Evolutionary conservation across 2,797 vertebrate genomes (phyloP).

Genomic region (Catharus ustulatus): DNA sequence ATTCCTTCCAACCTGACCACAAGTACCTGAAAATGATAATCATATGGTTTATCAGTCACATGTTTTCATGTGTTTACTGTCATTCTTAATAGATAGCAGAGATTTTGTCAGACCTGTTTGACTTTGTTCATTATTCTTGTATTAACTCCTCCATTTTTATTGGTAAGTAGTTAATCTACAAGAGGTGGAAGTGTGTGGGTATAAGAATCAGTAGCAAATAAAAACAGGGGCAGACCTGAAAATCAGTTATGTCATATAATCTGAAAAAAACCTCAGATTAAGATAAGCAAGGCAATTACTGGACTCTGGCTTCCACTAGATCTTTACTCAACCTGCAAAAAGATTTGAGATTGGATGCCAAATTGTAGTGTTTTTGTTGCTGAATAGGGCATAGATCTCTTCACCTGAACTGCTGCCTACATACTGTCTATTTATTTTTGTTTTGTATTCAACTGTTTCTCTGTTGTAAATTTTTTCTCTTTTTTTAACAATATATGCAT

Average conservation of each 20-base stretch:
- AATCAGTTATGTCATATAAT: conserved; percentile 11
- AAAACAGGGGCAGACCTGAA: conserved; percentile 3
- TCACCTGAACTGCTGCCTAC: background rate
- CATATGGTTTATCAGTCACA: background rate
- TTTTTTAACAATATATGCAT: background rate
- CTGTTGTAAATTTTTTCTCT: background rate
- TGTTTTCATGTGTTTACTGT: background rate
- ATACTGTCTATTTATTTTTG: background rate
- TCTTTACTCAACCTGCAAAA: background rate
- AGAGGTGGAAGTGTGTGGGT: background rate
- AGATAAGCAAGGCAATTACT: conserved; percentile 50
- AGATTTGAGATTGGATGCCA: background rate
- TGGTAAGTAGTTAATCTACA: conserved; percentile 6
- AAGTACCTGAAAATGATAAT: background rate
- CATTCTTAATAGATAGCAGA: background rate
- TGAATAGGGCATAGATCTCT: background rate
- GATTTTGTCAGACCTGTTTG: conserved; percentile 17
- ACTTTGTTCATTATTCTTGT: conserved; percentile 16
- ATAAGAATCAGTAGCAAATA: background rate
- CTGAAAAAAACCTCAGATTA: conserved; percentile 36
- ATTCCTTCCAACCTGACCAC: background rate
- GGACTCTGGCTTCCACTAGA: background rate
- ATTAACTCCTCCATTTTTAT: conserved; percentile 43
- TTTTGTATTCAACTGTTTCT: background rate
- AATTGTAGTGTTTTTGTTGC: background rate